A percentile compares a stretch with the other conserved stretches of the same genome.
Conservation (phyloP, 1,140 invertebrate genomes). For the Hylyphantes graminicola region DNA sequence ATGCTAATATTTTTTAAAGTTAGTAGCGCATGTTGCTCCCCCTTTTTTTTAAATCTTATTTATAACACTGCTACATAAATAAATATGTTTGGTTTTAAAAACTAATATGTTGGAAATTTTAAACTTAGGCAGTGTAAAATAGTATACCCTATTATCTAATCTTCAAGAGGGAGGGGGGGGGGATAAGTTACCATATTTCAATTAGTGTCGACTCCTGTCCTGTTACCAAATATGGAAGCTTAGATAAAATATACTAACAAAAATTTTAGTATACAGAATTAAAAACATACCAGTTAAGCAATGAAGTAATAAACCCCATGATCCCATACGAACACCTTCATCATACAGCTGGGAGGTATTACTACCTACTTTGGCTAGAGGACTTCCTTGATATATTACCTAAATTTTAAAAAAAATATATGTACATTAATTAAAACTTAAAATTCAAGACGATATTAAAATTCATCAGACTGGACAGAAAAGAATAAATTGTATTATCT, state of each 20-base stretch:
- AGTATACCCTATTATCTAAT: too few species aligned
- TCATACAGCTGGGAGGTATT: slow-evolving; percentile 68
- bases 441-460: neutral
- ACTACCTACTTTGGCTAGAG: slow-evolving; percentile 65
- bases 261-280: neutral
- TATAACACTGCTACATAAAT: too few species aligned
- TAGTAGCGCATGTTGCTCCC: too few species aligned
- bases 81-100: too few species aligned
- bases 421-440: neutral
- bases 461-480: neutral
- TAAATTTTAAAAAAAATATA: slow-evolving; percentile 12
- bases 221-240: neutral
- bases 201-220: neutral
- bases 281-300: slow-evolving; percentile 66
- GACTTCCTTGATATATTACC: slow-evolving; percentile 70
- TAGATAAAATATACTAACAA: neutral
- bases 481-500: too few species aligned
- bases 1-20: too few species aligned
- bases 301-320: slow-evolving; percentile 71
- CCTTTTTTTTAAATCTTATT: too few species aligned
- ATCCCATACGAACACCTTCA: slow-evolving; percentile 71
- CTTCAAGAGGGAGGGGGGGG: too few species aligned
- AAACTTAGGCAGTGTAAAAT: too few species aligned
- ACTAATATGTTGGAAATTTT: too few species aligned
- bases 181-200: too few species aligned